These are phyloP conservation scores for Mionectes macconnelli DNA, from an alignment of 2,113 vertebrate species.

Conservation along the genomic window DNA sequence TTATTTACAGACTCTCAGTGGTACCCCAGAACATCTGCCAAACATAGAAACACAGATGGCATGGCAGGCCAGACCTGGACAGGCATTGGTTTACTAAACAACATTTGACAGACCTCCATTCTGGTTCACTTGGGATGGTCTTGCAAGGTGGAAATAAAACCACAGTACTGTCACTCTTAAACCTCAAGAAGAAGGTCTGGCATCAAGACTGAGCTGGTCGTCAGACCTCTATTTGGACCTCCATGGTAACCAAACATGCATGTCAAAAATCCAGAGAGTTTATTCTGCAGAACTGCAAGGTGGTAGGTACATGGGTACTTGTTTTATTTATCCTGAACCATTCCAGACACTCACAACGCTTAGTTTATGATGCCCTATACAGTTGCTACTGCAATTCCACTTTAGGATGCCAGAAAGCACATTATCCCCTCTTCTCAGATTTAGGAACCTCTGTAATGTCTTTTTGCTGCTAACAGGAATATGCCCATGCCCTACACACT, in stretches of 20 bases:
- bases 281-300: not conserved
- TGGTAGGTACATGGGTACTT: not conserved
- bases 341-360: not conserved
- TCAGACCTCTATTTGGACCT: not conserved
- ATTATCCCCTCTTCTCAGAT: not conserved
- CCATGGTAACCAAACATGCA: accelerated
- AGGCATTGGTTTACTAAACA: not conserved
- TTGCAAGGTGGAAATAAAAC: not conserved
- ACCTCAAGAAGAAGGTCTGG: not conserved
- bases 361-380: not conserved
- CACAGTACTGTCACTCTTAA: not conserved
- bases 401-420: not conserved
- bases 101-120: not conserved
- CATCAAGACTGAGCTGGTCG: not conserved
- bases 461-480: not conserved
- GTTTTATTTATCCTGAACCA: not conserved
- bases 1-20: not conserved
- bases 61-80: not conserved
- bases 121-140: not conserved
- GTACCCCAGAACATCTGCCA: not conserved
- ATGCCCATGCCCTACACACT: not conserved
- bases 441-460: not conserved
- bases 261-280: not conserved
- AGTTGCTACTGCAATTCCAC: not conserved
- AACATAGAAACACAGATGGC: not conserved